These are phyloP conservation scores for Squalus acanthias DNA, from an alignment of 2,797 vertebrate genomes.

Conservation along the genomic window DNA sequence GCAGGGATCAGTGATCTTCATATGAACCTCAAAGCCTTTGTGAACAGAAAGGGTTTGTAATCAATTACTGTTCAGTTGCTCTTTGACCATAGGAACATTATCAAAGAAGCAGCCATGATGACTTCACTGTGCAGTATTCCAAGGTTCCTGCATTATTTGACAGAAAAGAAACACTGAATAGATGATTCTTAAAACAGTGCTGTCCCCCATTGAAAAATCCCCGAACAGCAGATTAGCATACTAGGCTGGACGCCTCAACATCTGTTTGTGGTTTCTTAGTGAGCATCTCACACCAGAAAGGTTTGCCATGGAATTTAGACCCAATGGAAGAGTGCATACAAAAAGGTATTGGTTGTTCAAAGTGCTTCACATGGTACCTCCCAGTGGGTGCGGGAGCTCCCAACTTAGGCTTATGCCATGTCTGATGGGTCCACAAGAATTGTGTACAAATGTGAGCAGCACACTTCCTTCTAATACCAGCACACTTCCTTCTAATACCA, in stretches of 20 bases:
- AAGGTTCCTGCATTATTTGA: background rate
- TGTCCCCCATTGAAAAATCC: background rate
- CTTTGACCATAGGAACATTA: background rate
- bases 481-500: background rate
- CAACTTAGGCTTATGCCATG: background rate
- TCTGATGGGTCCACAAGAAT: background rate
- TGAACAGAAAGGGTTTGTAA: background rate
- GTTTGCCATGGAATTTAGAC: background rate
- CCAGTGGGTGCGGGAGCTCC: background rate
- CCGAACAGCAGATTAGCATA: background rate
- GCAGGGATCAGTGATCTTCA: background rate
- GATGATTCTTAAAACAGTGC: background rate
- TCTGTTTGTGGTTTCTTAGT: background rate
- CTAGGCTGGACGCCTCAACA: background rate
- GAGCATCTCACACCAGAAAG: background rate
- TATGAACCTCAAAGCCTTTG: background rate
- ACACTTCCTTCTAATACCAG: background rate
- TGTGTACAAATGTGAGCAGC: background rate
- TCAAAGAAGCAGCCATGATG: background rate
- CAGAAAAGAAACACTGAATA: background rate
- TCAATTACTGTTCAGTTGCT: background rate
- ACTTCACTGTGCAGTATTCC: background rate
- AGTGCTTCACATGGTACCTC: background rate
- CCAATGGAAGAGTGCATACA: background rate
- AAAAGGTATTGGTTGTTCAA: background rate